phyloP scores from a whole-genome alignment of 2,113 vertebrate species.

The Neodontobutis hainanensis region DNA sequence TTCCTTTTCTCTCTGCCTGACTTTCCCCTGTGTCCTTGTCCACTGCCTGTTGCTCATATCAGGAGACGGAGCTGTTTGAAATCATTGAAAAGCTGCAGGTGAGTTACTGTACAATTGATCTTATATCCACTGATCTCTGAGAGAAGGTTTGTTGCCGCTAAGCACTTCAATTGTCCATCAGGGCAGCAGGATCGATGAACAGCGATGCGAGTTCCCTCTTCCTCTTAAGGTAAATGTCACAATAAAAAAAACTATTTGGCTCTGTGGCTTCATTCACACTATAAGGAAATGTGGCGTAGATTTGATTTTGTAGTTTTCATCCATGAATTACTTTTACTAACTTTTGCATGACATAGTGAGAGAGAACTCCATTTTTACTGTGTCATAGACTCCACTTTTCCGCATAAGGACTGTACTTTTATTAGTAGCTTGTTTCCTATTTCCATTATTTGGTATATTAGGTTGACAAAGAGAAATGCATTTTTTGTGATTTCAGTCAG shows the following conservation, averaged over 20 bases:
- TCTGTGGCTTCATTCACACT: background rate
- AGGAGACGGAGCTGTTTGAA: slow-evolving; percentile 90
- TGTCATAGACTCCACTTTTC: too few species aligned
- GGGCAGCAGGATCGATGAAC: slow-evolving; percentile 88
- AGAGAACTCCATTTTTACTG: too few species aligned
- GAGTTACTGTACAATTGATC: slow-evolving; percentile 40
- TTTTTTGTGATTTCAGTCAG: too few species aligned
- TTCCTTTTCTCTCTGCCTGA: slow-evolving; percentile 32
- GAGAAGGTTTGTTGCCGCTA: slow-evolving; percentile 32
- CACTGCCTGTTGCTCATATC: slow-evolving; percentile 34
- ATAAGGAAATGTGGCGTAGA: too few species aligned
- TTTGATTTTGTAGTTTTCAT: too few species aligned
- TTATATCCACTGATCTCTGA: slow-evolving; percentile 11
- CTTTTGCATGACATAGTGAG: too few species aligned
- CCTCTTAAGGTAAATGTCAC: slow-evolving; percentile 81
- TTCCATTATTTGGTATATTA: too few species aligned
- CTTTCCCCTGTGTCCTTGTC: background rate
- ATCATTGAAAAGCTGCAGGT: slow-evolving; percentile 88
- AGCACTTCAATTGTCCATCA: slow-evolving; percentile 59
- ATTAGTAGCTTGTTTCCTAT: too few species aligned
- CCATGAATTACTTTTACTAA: too few species aligned
- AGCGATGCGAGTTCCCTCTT: slow-evolving; percentile 87
- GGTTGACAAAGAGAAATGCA: too few species aligned
- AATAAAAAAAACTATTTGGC: background rate
- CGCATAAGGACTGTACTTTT: too few species aligned